Evolutionary conservation across 2,113 vertebrate genomes (phyloP).

Genomic region (Gyps fulvus): DNA sequence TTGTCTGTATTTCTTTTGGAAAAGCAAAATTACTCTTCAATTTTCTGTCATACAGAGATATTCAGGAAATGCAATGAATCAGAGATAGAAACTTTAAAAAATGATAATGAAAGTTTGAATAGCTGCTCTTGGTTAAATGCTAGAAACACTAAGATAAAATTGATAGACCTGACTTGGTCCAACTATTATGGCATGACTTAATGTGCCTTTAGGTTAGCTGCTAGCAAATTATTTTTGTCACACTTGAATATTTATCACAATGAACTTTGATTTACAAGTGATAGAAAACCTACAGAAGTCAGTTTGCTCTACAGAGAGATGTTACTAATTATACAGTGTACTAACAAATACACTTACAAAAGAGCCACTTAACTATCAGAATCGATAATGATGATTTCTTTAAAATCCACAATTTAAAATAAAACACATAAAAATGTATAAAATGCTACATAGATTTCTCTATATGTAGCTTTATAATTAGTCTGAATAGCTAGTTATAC

Average conservation of each 20-base stretch:
- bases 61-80: background rate
- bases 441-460: background rate
- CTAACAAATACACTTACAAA: background rate
- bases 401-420: background rate
- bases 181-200: no score
- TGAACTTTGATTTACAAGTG: background rate
- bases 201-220: background rate
- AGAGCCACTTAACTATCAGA: background rate
- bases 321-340: background rate
- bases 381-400: background rate
- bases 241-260: background rate
- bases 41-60: background rate
- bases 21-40: background rate
- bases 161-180: background rate
- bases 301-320: background rate
- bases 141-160: background rate
- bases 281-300: background rate
- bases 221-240: background rate
- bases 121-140: background rate
- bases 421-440: background rate
- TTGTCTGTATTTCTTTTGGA: background rate
- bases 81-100: background rate
- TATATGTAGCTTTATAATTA: background rate
- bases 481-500: background rate
- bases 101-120: background rate